These are phyloP conservation scores for Scaeva pyrastri DNA, from an alignment of 2,888 invertebrate genomes.

Conservation along the genomic window DNA sequence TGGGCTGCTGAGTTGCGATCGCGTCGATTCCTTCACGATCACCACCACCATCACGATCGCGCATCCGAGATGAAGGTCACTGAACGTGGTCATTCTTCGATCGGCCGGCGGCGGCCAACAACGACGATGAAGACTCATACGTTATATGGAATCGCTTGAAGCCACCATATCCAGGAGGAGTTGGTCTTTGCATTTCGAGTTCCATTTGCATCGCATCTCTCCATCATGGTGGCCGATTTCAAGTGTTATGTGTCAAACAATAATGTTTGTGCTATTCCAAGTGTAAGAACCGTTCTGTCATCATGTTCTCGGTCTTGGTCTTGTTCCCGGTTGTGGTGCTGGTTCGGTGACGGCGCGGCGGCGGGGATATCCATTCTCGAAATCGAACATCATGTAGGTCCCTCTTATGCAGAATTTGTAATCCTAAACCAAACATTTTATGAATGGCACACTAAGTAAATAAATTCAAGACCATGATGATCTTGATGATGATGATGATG, in stretches of 20 bases:
- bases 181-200: not conserved
- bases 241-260: constrained; percentile 45
- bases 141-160: not conserved
- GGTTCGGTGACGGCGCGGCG: no score
- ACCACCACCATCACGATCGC: no score
- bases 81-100: constrained; percentile 46
- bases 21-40: no score
- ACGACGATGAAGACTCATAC: no score
- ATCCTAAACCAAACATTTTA: constrained; percentile 64
- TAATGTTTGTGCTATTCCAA: constrained; percentile 29
- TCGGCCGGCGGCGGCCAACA: not conserved
- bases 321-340: not conserved
- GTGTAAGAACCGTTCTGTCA: constrained; percentile 58
- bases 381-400: constrained; percentile 46
- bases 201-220: not conserved
- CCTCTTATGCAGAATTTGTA: constrained; percentile 50
- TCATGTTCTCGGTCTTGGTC: constrained; percentile 5
- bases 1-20: constrained; percentile 2
- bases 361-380: not conserved
- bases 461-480: constrained; percentile 2
- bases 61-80: constrained; percentile 59
- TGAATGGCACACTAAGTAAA: constrained; percentile 55
- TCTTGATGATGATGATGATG: not conserved
- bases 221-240: constrained; percentile 43
- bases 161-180: not conserved